A percentile compares a stretch with the other conserved stretches of the same genome.
phyloP scores from a whole-genome alignment of 2,797 vertebrate species.

The Sparidentex hasta region DNA sequence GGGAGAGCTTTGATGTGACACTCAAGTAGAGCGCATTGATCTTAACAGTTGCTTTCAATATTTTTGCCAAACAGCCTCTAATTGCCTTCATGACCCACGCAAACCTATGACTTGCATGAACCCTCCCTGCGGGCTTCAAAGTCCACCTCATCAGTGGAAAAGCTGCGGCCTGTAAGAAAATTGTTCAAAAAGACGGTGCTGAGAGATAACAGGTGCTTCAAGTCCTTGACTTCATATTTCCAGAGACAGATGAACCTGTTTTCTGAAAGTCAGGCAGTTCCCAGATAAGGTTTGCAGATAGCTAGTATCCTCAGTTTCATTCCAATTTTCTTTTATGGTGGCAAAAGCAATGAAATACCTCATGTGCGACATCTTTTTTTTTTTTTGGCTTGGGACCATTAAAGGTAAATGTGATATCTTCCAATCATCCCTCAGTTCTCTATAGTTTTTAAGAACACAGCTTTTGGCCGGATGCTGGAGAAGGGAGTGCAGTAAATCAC shows the following conservation, averaged over 20 bases:
- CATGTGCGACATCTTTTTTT: neutral
- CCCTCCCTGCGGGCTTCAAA: neutral
- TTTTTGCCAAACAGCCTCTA: slow-evolving; percentile 19
- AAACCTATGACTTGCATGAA: slow-evolving; percentile 21
- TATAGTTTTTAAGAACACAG: neutral
- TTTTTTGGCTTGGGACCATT: neutral
- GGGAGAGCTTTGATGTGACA: slow-evolving; percentile 6
- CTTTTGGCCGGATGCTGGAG: slow-evolving; percentile 21
- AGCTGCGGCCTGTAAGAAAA: slow-evolving; percentile 1
- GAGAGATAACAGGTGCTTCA: neutral
- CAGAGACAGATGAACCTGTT: neutral
- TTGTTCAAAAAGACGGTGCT: neutral
- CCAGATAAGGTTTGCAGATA: neutral
- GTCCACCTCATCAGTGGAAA: neutral
- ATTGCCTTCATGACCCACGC: neutral
- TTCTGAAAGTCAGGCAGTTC: neutral
- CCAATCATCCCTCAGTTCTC: slow-evolving; percentile 1
- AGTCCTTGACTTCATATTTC: neutral
- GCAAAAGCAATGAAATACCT: neutral
- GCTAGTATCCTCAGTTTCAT: neutral
- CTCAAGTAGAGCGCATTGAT: slow-evolving; percentile 12
- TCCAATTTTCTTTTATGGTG: slow-evolving; percentile 8
- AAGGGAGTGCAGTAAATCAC: slow-evolving; percentile 17
- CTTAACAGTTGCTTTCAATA: slow-evolving; percentile 35
- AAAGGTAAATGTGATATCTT: slow-evolving; percentile 14